Conservation (phyloP, 2,888 invertebrate genomes). For the Dryococelus australis region DNA sequence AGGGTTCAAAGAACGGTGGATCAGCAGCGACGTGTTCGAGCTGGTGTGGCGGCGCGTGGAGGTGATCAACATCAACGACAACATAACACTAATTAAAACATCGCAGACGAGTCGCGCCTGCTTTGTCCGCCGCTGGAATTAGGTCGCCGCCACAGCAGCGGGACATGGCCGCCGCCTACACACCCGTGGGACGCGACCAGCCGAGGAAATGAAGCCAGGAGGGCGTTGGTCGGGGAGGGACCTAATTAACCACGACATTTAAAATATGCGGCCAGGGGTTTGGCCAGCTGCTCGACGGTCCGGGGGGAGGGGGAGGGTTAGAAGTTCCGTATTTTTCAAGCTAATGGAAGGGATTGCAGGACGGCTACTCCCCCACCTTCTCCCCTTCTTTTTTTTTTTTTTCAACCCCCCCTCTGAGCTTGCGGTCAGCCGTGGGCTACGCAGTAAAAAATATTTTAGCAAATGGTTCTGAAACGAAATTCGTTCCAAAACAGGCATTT, state of each 20-base stretch:
- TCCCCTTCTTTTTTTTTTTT: too few species aligned
- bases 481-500: too few species aligned
- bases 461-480: too few species aligned
- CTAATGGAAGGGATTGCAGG: background rate
- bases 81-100: background rate
- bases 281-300: too few species aligned
- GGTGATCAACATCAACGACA: too few species aligned
- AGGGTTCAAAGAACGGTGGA: too few species aligned
- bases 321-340: background rate
- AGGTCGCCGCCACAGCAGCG: background rate
- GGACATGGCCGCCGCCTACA: background rate
- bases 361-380: background rate
- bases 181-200: background rate
- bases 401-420: too few species aligned
- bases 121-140: background rate
- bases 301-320: background rate
- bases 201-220: background rate
- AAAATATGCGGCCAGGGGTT: background rate
- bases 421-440: too few species aligned
- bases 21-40: too few species aligned
- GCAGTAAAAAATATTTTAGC: too few species aligned
- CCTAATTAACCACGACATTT: conserved; percentile 10
- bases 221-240: background rate
- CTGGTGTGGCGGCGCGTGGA: too few species aligned
- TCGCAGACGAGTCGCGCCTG: background rate